Base-by-base conservation (phyloP, 2,888 invertebrate species). In the Macrosiphum euphorbiae region DNA sequence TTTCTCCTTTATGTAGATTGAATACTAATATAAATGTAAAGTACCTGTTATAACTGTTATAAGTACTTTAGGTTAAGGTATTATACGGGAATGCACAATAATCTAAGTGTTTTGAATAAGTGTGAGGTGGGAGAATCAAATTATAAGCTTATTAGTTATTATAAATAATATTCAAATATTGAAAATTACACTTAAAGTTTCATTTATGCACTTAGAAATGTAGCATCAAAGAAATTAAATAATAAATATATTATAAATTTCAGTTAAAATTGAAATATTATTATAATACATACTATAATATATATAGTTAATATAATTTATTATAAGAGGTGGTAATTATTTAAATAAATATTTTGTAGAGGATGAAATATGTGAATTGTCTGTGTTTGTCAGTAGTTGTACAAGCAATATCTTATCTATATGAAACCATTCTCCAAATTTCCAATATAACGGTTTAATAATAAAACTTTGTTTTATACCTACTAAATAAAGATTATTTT, bases 31-130 rank as follows among this genome's bases (percentile, higher is more conserved):
- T 78, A 78, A 78, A 78, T 78, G 35, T 78, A 0, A 78, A 78
- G 67, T 78, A 78, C 67, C 67, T 78, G 78, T 78, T 35, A n/a
- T 35, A 78, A 78, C 67, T 78, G 78, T 78, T 35, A 67, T 35
- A 78, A 78, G 78, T 78, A 78, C 35, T 24, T 78, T 35, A 78
- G 78, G 35, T 78, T 78, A 35, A 35, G 20, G 35, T 78, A 78
- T 78, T 20, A 78, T 78, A 78, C 35, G 35, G 20, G 78, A 78
- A 78, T 78, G 35, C 35, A 35, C 20, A 78, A 78, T 78, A 10
- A 78, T 35, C 35, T 20, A 78, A 78, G 20, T 78, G 78, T 20
- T 78, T 35, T 78, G 35, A 78, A 78, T 35, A 78, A 78, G 35
- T 35, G 20, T 8, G 20, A 78, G 20, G 78, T 35, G 35, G 35